Base-by-base conservation (phyloP, 1,140 invertebrate species). In the Dendroctonus valens region DNA sequence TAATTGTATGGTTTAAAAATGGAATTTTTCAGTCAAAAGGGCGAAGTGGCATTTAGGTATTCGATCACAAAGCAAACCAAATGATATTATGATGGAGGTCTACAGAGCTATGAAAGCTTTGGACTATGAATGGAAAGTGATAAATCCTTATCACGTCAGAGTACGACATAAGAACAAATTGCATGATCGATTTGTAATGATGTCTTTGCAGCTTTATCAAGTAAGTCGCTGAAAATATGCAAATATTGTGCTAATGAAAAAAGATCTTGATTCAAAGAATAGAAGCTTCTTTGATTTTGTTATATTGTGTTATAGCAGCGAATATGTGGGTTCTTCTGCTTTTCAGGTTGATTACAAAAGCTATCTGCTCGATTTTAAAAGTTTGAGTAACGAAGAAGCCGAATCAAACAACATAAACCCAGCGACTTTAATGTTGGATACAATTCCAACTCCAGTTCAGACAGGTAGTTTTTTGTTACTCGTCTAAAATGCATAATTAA, bases 31-130 rank as follows among this genome's bases (percentile, higher is more conserved):
- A 53, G 87, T 93, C 0, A 98, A 97, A 80, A 84, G 96, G 69
- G 96, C 97, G 37, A 99, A 99, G 78, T 99, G 98, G 98, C 98
- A 99, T 86, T 83, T 99, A 73, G 93, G 95, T 61, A 99, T 99
- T 69, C 84, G 98, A 67, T 99, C 97, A 9, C 98, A 99, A 80
- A 98, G 95, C 75, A 97, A 97, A 79, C 96, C 96, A 3, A 94
- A 96, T 76, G 98, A 99, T 81, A 99, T 99, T 15, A 99, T 99
- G 98, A 91, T 97, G 79, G 98, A 99, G 84, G 97, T 99, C 2
- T 99, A 98, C 79, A 85, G 96, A 70, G 97, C 97, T 11, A 99
- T 99, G 97, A 99, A 98, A 80, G 88, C 91, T 6, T 83, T 99
- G 9, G 90, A 96, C 82, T 99, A 98, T 83, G 94, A 98, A 82